phyloP scores from a whole-genome alignment of 2,888 invertebrate species.

The Megalurothrips usitatus region DNA sequence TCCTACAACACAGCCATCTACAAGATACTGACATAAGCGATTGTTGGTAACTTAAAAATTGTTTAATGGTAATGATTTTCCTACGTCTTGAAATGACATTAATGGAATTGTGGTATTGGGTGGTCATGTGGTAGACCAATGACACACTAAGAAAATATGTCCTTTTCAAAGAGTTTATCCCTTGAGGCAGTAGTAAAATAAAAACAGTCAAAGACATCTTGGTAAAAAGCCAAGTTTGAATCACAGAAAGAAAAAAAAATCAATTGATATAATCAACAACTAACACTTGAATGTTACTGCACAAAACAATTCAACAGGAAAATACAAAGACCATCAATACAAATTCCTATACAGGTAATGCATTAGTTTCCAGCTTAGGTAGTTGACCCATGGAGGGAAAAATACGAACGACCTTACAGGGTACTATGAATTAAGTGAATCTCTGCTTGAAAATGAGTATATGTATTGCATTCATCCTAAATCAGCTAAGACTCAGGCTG shows the following conservation, averaged over 20 bases:
- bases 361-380: not conserved
- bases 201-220: too few relatives aligned
- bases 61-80: slow-evolving; percentile 39
- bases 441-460: too few relatives aligned
- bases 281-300: not conserved
- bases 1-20: slow-evolving; percentile 40
- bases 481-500: too few relatives aligned
- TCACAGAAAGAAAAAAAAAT: slow-evolving; percentile 44
- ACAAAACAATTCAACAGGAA: not conserved
- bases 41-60: slow-evolving; percentile 45
- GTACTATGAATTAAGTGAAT: not conserved
- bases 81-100: too few relatives aligned
- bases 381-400: not conserved
- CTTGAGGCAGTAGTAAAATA: too few relatives aligned
- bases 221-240: slow-evolving; percentile 42
- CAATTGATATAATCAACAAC: slow-evolving; percentile 40
- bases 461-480: too few relatives aligned
- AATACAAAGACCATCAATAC: not conserved
- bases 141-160: too few relatives aligned
- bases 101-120: too few relatives aligned
- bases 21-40: not conserved
- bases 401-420: not conserved
- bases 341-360: not conserved
- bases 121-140: too few relatives aligned
- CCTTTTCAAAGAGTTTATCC: too few relatives aligned